Evolutionary conservation across 2,797 vertebrate species (phyloP), one percentile per base, ranked within the genome.

Genomic region (Saxicola maurus): DNA sequence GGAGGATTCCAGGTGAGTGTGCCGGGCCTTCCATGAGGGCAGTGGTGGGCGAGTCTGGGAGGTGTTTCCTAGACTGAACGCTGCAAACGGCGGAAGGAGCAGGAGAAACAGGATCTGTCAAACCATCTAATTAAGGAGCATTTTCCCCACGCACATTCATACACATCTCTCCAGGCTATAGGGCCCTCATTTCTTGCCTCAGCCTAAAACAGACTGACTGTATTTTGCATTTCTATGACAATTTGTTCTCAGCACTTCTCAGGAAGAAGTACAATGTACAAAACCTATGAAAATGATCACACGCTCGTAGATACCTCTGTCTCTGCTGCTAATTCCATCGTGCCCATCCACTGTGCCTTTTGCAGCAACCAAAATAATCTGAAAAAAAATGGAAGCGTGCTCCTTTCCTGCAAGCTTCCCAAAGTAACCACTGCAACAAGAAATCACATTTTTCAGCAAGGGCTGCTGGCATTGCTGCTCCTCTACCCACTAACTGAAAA

Each of bases 21-120:
- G 79, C 79, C 79, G 51, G 65, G 49, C 72, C 49, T 48, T 25
- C 43, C 0, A 0, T 17, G 3, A 78, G 80, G 86, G 69, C 90
- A 87, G 37, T 3, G 15, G 56, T 65, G 64, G 83, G 72, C 2
- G 3, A 92, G 59, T 10, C 8, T 30, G 24, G 86, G 53, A 85
- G 86, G 82, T 2, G 27, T 80, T 93, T 89, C 82, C 89, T 82
- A 82, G 84, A 77, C 43, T 17, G 68, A 92, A 74, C 0, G 1
- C 69, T 61, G 52, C 59, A 40, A 82, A 91, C 57, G 56, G 52
- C 0, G 0, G 86, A 86, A 82, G 78, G 51, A 95, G 84, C 92
- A 62, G 82, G 90, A 93, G 86, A 81, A 95, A 92, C 91, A 90
- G 91, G 86, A 92, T 95, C 79, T 75, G 82, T 65, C 62, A 59